Evolutionary conservation across 2,888 invertebrate species (phyloP), one percentile per base, ranked within the genome.

Genomic region (Agrenia bidenticulata): DNA sequence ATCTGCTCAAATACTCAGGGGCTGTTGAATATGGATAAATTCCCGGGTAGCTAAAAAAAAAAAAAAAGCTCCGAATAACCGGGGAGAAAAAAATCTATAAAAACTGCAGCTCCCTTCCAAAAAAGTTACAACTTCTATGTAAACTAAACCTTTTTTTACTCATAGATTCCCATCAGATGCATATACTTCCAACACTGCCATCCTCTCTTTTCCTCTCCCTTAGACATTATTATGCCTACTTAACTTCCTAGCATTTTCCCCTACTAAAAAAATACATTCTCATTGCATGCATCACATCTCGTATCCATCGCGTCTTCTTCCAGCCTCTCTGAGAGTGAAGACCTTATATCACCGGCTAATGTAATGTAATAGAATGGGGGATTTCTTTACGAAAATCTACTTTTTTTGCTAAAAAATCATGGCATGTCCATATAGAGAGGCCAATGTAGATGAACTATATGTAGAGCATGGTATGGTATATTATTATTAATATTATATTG

Each of bases 11-110:
- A 32, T 32, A 62, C 62, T 63, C 49, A 61, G 63, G 61, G 66
- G 68, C 63, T 68, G 63, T 65, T 70, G 68, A 68, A 71, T 71
- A 71, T 71, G 71, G 71, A 70, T 66, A 70, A 70, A 70, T 65
- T 67, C 67, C 65, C 65, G 67, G 70, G 67, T 65, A 70, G 32
- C 32, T 11, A 69, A 57, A n/a, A n/a, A n/a, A n/a, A n/a, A n/a
- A n/a, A 9, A 19, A 41, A 19, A 39, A 39, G 19, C 13, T 51
- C 13, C 19, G 19, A 19, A 15, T 45, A 45, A 45, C 15, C 45
- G 19, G 67, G 63, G 64, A 64, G 58, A 67, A 64, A 66, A 67
- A 70, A 70, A 67, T 70, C 70, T 66, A 70, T 70, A 70, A 70
- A 70, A 70, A 67, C 60, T 60, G 53, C 27, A 56, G 9, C 57